Conservation (phyloP, 2,113 vertebrate species). For the Propithecus coquereli region DNA sequence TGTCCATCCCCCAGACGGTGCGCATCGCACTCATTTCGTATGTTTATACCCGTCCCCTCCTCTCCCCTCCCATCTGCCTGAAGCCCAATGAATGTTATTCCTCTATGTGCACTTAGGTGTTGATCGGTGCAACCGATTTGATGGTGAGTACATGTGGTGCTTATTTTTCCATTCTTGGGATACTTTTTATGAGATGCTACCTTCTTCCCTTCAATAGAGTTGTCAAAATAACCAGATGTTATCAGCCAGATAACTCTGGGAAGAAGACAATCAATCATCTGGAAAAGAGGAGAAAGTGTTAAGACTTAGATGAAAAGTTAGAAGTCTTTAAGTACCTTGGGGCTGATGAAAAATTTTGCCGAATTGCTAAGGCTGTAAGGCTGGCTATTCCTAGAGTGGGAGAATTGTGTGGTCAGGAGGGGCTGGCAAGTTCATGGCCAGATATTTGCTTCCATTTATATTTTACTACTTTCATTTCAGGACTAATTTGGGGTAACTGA, state of each 20-base stretch:
- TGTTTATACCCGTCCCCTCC: too few relatives aligned
- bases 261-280: not conserved
- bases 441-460: not conserved
- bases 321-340: not conserved
- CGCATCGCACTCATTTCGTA: too few relatives aligned
- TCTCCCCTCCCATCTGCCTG: too few relatives aligned
- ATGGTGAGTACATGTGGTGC: too few relatives aligned
- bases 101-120: too few relatives aligned
- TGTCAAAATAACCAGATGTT: not conserved
- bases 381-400: not conserved
- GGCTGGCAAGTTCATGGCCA: not conserved
- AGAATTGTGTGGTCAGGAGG: not conserved
- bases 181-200: not conserved
- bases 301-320: not conserved
- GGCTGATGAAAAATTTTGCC: not conserved
- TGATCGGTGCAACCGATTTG: too few relatives aligned
- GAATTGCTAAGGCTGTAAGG: not conserved
- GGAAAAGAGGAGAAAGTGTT: not conserved
- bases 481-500: not conserved
- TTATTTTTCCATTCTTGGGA: too few relatives aligned
- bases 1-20: too few relatives aligned
- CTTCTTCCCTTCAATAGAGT: not conserved
- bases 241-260: not conserved
- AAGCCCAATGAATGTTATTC: too few relatives aligned
- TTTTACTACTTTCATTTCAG: conserved; percentile 10